Evolutionary conservation across 1,140 invertebrate genomes (phyloP), one percentile per base, ranked within the genome.

Genomic region (Calycopis cecrops): DNA sequence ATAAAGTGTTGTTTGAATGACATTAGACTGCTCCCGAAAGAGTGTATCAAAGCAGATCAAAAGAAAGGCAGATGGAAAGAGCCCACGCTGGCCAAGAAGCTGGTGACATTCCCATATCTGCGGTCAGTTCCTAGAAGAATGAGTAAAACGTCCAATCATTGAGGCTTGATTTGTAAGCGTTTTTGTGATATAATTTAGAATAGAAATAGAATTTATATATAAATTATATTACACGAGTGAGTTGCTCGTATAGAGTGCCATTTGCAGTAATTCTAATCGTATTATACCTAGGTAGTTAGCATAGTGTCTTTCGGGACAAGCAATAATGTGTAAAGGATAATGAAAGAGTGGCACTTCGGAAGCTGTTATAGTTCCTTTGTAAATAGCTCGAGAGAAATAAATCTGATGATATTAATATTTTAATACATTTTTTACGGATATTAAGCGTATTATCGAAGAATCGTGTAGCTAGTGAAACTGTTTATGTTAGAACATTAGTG

Each of bases 141-240:
- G 59, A 69, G 61, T 59, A 61, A 61, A 70, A 59, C 66, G 69
- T 70, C 65, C 62, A 63, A 69, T 60, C 66, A 65, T 66, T 69
- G 76, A 81, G 74, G 77, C 77, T 80, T 78, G 57, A 70, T 68
- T 71, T 73, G 69, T 73, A 73, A 81, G 76, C 76, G 68, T 77
- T 77, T 74, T 83, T 87, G 84, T 87, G 84, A 87, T 87, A 87
- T 81, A 76, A 72, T 73, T 60, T 86, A 86, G 79, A 71, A 49
- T 85, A 86, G 76, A 60, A 63, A 69, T 84, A 85, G 78, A 76
- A n/a, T 37, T 9, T 37, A 37, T 14, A 9, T 17, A 44, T 7
- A 59, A 63, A 59, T 35, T 51, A 55, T 67, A 73, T 28, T 28
- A 75, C 53, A 72, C 73, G 78, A 83, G 78, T 67, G 60, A 55